Evolutionary conservation across 2,888 invertebrate species (phyloP).

Genomic region (Drosophila mimica): DNA sequence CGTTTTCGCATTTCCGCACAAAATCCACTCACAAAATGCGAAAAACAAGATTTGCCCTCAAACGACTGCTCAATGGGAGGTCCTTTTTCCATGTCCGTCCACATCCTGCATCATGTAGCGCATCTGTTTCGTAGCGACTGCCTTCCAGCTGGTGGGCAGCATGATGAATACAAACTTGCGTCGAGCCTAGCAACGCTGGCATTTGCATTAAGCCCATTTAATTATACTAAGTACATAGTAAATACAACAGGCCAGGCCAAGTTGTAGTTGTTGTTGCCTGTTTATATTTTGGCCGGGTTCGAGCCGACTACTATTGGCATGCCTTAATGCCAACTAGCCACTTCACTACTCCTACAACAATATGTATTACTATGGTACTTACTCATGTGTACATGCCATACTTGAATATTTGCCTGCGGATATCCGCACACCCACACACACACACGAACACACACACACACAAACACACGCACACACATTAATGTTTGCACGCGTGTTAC

Average conservation of each 20-base stretch:
- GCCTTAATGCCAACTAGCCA: constrained; percentile 54
- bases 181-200: constrained; percentile 25
- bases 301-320: constrained; percentile 20
- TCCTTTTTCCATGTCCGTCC: constrained; percentile 23
- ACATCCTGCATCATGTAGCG: constrained; percentile 26
- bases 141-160: neutral
- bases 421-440: constrained; percentile 34
- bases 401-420: constrained; percentile 54
- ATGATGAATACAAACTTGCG: constrained; percentile 72
- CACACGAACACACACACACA: constrained; percentile 6
- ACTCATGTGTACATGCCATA: constrained; percentile 34
- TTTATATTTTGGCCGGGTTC: constrained; percentile 45
- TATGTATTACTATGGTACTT: constrained; percentile 32
- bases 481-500: constrained; percentile 64
- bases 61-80: constrained; percentile 9
- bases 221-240: constrained; percentile 82
- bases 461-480: constrained; percentile 4
- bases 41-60: constrained; percentile 14
- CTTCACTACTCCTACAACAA: constrained; percentile 27
- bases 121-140: constrained; percentile 45
- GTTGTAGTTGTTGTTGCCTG: constrained; percentile 47
- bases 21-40: constrained; percentile 52
- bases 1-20: constrained; percentile 60
- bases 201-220: constrained; percentile 80
- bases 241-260: constrained; percentile 57